Evolutionary conservation across 1,140 invertebrate species (phyloP).

Genomic region (Trissolcus basalis): DNA sequence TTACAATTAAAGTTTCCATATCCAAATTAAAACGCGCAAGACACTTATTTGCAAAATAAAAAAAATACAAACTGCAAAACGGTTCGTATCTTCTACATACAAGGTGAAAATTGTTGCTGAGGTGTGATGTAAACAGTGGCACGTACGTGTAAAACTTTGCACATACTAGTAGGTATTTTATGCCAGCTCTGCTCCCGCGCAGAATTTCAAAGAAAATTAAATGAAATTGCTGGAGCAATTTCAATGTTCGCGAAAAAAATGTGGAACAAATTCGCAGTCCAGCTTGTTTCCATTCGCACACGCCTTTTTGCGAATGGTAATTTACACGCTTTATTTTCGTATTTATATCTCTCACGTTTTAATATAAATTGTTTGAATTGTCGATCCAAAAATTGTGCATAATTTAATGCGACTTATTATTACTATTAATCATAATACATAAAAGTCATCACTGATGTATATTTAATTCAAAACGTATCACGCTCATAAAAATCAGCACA

Average conservation of each 20-base stretch:
- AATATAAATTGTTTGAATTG: conserved; percentile 4
- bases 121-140: conserved; percentile 44
- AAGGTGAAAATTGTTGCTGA: conserved; percentile 32
- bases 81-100: conserved; percentile 1
- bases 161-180: conserved; percentile 28
- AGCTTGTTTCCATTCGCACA: conserved; percentile 4
- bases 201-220: conserved; percentile 40
- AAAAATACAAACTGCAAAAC: conserved; percentile 2
- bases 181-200: conserved; percentile 24
- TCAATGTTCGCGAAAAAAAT: conserved; percentile 20
- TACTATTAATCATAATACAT: too few species aligned
- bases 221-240: conserved; percentile 33
- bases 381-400: not conserved
- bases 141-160: conserved; percentile 35
- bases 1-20: too few species aligned
- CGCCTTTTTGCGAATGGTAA: conserved; percentile 14
- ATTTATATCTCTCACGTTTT: not conserved
- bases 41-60: conserved; percentile 30
- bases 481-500: conserved; percentile 7
- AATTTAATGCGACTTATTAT: too few species aligned
- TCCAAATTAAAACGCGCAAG: conserved; percentile 2
- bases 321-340: conserved; percentile 9
- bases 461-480: not conserved
- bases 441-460: too few species aligned
- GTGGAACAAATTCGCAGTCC: not conserved